Conservation (phyloP, 2,888 invertebrate species). For the Pantelozetes paolii region DNA sequence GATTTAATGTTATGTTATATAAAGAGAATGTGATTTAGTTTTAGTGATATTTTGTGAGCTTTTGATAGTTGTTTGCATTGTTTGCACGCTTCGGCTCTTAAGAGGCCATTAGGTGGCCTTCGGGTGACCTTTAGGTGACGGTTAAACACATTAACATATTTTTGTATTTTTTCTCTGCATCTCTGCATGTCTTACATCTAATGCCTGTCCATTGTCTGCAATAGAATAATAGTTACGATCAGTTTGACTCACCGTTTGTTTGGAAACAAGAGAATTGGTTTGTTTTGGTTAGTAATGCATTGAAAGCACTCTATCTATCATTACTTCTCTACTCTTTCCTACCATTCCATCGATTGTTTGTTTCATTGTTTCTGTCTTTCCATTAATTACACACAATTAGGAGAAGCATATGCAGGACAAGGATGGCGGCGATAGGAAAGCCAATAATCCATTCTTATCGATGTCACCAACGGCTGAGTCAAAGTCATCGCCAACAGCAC, state of each 20-base stretch:
- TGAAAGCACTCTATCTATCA: background rate
- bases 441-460: constrained; percentile 42
- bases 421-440: constrained; percentile 33
- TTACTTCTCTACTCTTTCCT: background rate
- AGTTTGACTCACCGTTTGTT: constrained; percentile 35
- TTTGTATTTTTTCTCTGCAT: constrained; percentile 9
- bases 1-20: background rate
- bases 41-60: background rate
- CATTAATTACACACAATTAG: background rate
- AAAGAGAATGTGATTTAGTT: background rate
- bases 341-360: background rate
- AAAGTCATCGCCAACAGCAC: background rate
- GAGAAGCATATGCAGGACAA: constrained; percentile 39
- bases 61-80: background rate
- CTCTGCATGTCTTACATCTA: constrained; percentile 14
- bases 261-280: constrained; percentile 43
- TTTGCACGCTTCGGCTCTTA: background rate
- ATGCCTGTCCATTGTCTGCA: constrained; percentile 16
- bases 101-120: too few species aligned
- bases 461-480: constrained; percentile 25
- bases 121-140: background rate
- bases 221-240: constrained; percentile 13
- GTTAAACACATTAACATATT: constrained; percentile 22
- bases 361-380: background rate
- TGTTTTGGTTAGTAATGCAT: constrained; percentile 33